phyloP scores from a whole-genome alignment of 2,113 vertebrate genomes.

The Artemisiospiza belli region DNA sequence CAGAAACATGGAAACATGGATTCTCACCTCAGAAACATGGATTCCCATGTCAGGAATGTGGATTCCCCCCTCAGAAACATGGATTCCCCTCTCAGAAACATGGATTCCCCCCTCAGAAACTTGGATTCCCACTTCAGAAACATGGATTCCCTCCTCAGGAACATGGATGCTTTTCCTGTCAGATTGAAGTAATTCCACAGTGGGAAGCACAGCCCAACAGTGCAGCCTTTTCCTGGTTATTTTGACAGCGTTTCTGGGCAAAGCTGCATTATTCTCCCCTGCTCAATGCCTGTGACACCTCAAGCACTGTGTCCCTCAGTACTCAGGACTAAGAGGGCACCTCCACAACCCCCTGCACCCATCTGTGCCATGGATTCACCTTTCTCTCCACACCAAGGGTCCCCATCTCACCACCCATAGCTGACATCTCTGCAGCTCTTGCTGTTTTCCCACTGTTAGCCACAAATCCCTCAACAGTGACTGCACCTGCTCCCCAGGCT shows the following conservation, averaged over 20 bases:
- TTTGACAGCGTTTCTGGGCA: not conserved
- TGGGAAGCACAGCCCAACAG: not conserved
- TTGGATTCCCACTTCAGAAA: not conserved
- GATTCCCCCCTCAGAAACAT: too few species aligned
- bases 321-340: not conserved
- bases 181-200: not conserved
- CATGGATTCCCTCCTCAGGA: not conserved
- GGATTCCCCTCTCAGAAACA: too few species aligned
- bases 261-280: not conserved
- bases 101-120: too few species aligned
- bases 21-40: too few species aligned
- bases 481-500: not conserved
- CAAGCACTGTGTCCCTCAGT: not conserved
- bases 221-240: not conserved
- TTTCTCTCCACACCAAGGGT: not conserved
- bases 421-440: not conserved
- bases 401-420: not conserved
- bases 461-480: not conserved
- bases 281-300: rapidly evolving
- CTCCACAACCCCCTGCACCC: not conserved
- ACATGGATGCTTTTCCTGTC: not conserved
- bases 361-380: not conserved
- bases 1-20: too few species aligned
- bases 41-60: too few species aligned
- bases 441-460: not conserved